Conservation (phyloP, 2,888 invertebrate genomes). For the Ormyrus labotus region DNA sequence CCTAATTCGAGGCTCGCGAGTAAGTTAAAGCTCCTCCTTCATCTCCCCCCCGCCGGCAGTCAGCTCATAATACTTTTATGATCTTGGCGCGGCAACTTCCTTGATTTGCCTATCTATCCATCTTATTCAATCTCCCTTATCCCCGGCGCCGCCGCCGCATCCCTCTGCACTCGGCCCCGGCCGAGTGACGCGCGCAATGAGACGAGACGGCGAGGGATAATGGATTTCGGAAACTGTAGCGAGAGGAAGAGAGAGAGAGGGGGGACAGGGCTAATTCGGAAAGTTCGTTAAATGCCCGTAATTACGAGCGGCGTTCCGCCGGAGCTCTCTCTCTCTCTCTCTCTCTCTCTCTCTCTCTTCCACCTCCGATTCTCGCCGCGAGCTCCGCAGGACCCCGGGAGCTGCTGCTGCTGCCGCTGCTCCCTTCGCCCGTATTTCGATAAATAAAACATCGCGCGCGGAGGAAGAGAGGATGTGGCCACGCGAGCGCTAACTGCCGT, state of each 20-base stretch:
- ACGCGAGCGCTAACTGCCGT: conserved; percentile 7
- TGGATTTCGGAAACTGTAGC: conserved; percentile 69
- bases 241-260: conserved; percentile 40
- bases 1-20: conserved; percentile 52
- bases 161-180: neutral
- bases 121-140: conserved; percentile 53
- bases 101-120: conserved; percentile 44
- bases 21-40: conserved; percentile 46
- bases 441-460: conserved; percentile 42
- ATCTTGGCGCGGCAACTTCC: conserved; percentile 31
- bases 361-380: conserved; percentile 15
- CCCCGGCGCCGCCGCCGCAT: neutral
- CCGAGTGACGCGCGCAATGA: conserved; percentile 59
- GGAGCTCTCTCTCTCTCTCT: conserved; percentile 16
- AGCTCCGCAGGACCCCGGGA: too few relatives aligned
- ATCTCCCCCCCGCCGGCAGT: conserved; percentile 5
- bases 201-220: conserved; percentile 66
- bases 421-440: neutral
- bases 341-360: conserved; percentile 15
- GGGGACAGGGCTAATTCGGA: conserved; percentile 70
- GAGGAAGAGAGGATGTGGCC: neutral
- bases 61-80: conserved; percentile 50
- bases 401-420: too few relatives aligned
- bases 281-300: conserved; percentile 72
- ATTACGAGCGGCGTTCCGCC: conserved; percentile 63